Evolutionary conservation across 2,888 invertebrate species (phyloP).

Genomic region (Acanthosoma haemorrhoidale): DNA sequence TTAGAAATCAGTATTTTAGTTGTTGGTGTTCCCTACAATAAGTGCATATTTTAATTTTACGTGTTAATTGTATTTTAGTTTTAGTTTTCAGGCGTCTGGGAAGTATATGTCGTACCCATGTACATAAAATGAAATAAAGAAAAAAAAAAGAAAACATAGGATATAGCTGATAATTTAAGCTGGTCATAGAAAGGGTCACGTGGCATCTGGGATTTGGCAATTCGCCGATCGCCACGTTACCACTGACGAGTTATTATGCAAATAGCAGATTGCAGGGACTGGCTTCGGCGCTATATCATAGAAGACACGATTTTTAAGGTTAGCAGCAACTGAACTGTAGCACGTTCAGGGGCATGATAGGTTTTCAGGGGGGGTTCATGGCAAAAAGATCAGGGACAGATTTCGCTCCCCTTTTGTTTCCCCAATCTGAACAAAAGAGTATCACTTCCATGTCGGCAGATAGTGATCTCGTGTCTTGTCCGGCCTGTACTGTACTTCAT

Average conservation of each 20-base stretch:
- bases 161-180: no score
- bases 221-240: conserved; percentile 6
- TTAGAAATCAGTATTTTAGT: no score
- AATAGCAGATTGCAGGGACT: conserved; percentile 5
- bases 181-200: background rate
- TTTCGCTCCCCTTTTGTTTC: background rate
- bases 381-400: conserved; percentile 7
- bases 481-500: no score
- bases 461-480: no score
- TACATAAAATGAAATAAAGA: no score
- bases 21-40: no score
- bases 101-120: no score
- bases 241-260: background rate
- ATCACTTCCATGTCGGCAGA: no score
- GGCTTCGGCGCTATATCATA: background rate
- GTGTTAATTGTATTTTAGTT: no score
- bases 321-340: conserved; percentile 1
- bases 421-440: background rate
- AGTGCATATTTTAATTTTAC: no score
- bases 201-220: background rate
- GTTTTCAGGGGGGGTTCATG: background rate
- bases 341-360: conserved; percentile 18
- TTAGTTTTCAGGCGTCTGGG: no score
- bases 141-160: no score
- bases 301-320: conserved; percentile 12